These are phyloP conservation scores for Liopterus haemorrhoidalis DNA, from an alignment of 2,888 invertebrate genomes.

Conservation along the genomic window DNA sequence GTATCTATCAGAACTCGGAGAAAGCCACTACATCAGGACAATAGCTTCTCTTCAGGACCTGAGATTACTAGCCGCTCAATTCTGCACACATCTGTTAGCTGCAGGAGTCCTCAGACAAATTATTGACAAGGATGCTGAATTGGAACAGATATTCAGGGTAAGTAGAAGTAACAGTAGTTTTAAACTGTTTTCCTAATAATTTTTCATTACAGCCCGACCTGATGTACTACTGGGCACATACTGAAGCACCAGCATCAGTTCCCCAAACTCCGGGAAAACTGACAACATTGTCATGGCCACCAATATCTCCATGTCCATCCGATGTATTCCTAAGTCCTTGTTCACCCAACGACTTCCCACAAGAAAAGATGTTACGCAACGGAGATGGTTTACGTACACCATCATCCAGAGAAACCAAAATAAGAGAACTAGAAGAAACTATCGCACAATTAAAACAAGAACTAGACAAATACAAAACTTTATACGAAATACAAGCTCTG, in stretches of 20 bases:
- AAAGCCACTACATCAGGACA: constrained; percentile 59
- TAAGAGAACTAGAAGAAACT: constrained; percentile 44
- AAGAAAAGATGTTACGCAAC: constrained; percentile 24
- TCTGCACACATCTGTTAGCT: constrained; percentile 80
- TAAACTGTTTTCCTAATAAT: no score
- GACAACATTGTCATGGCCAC: constrained; percentile 69
- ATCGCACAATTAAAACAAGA: constrained; percentile 52
- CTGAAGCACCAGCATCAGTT: constrained; percentile 61
- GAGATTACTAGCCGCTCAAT: constrained; percentile 70
- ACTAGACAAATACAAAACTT: constrained; percentile 54
- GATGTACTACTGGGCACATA: constrained; percentile 88
- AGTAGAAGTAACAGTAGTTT: constrained; percentile 33
- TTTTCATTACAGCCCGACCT: constrained; percentile 80
- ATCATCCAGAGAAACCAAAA: constrained; percentile 40
- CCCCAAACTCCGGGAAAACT: constrained; percentile 70
- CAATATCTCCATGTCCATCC: constrained; percentile 42
- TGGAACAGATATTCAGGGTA: constrained; percentile 67
- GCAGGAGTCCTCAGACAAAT: constrained; percentile 80
- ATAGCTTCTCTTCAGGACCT: constrained; percentile 65
- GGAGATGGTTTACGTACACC: constrained; percentile 15
- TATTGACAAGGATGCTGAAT: constrained; percentile 64
- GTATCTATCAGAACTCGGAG: constrained; percentile 73
- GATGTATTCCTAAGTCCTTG: constrained; percentile 34
- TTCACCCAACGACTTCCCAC: constrained; percentile 33
- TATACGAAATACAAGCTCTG: constrained; percentile 53